Percentiles rank a stretch among this genome's conserved stretches.
These are phyloP conservation scores for Chymomyza fuscimana DNA, from an alignment of 2,888 invertebrate species.

Conservation along the genomic window DNA sequence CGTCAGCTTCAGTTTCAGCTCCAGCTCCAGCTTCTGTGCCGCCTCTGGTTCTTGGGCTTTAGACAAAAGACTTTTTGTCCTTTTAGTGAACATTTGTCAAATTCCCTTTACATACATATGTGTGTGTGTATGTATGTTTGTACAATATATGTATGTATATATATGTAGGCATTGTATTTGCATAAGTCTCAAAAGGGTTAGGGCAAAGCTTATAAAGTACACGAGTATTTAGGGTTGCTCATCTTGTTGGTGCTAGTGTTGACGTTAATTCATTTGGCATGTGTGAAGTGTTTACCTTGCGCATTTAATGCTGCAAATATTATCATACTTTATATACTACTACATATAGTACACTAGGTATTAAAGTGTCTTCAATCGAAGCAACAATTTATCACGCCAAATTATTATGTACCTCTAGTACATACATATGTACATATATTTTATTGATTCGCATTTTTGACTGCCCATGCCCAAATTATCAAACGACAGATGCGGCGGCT, in stretches of 20 bases:
- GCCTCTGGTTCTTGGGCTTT: neutral
- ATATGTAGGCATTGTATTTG: neutral
- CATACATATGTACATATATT: slow-evolving; percentile 9
- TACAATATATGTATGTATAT: no score
- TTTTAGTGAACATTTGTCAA: neutral
- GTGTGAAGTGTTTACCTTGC: slow-evolving; percentile 66
- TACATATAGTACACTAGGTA: neutral
- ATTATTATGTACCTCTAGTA: slow-evolving; percentile 43
- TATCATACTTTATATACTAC: slow-evolving; percentile 41
- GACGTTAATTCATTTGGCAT: slow-evolving; percentile 34
- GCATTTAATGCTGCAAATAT: slow-evolving; percentile 66
- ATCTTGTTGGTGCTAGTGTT: neutral
- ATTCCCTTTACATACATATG: no score
- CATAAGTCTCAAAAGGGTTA: neutral
- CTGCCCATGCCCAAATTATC: slow-evolving; percentile 48
- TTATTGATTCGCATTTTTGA: slow-evolving; percentile 67
- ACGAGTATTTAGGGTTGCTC: neutral
- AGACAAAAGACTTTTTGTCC: neutral
- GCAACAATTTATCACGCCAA: slow-evolving; percentile 57
- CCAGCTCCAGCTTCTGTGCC: neutral
- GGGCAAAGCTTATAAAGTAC: neutral
- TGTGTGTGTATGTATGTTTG: no score
- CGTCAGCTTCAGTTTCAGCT: neutral
- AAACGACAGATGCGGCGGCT: slow-evolving; percentile 43
- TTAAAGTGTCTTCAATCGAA: slow-evolving; percentile 15